Evolutionary conservation across 2,797 vertebrate species (phyloP), one percentile per base, ranked within the genome.

Genomic region (Anabacerthia variegaticeps): DNA sequence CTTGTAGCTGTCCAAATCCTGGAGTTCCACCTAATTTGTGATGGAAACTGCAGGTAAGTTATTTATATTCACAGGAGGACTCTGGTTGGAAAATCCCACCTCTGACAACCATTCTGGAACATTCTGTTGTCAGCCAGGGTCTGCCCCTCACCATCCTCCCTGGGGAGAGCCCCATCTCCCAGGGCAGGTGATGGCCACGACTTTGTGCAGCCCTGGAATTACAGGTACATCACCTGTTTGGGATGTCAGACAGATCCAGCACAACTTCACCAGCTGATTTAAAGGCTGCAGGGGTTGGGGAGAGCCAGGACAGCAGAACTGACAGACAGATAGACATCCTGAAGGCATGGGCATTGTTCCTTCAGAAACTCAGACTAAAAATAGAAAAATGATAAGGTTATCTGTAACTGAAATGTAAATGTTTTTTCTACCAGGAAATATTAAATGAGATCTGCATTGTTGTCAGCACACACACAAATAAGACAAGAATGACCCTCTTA

Each of bases 121-220:
- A 32, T 32, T 12, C 18, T 9, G 24, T 0, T 58, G 37, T 44
- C 34, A 49, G 0, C 23, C 28, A 32, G 51, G 22, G 23, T 58
- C n/a, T 55, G 36, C 41, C 59, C 46, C 79, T 27, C 82, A 61
- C 30, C 41, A 4, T 36, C 39, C 58, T 44, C 15, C 21, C 23
- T 1, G 0, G 12, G 32, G 49, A 68, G 22, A 41, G 83, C 43
- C 41, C 59, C 7, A 6, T 11, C 8, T 68, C 78, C 39, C 5
- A 6, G 15, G 13, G 27, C n/a, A 22, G 3, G 16, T 3, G 48
- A 58, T 24, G 61, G 87, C 21, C 41, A 27, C 0, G 0, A 5
- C 23, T 39, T 4, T 39, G 44, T 14, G 51, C 58, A 61, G 49
- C 79, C 36, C 55, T 12, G 37, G 12, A 28, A 52, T 8, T 21